phyloP scores from a whole-genome alignment of 1,140 invertebrate species.

The Formica exsecta region DNA sequence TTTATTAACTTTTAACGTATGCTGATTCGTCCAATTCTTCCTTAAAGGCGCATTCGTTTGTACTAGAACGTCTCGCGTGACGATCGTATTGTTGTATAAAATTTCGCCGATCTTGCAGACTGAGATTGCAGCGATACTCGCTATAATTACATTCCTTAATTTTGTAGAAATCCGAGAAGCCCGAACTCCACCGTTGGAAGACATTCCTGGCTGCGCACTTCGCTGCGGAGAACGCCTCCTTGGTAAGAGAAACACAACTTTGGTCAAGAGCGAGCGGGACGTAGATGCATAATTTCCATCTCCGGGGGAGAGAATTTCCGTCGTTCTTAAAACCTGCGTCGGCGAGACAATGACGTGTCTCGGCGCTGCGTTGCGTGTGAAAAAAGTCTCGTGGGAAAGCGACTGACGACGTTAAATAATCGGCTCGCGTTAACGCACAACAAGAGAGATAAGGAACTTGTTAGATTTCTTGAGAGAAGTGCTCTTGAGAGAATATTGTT shows the following conservation, averaged over 20 bases:
- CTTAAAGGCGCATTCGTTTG: no score
- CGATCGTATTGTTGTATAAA: background rate
- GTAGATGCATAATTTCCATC: conserved; percentile 23
- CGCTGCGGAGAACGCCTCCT: conserved; percentile 90
- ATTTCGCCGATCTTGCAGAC: conserved; percentile 16
- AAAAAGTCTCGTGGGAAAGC: conserved; percentile 60
- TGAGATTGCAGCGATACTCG: background rate
- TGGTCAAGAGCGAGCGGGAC: background rate
- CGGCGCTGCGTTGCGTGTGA: conserved; percentile 56
- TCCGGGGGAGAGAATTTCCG: conserved; percentile 50
- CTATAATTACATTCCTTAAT: conserved; percentile 45
- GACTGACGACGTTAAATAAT: conserved; percentile 59
- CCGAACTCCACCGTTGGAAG: conserved; percentile 88
- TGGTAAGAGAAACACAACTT: conserved; percentile 86
- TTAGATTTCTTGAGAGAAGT: conserved; percentile 55
- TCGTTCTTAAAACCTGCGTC: background rate
- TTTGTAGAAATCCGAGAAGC: conserved; percentile 80
- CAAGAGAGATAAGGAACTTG: conserved; percentile 58
- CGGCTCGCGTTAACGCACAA: conserved; percentile 36
- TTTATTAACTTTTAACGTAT: no score
- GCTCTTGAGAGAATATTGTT: conserved; percentile 47
- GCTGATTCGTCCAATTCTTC: no score
- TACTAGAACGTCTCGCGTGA: no score
- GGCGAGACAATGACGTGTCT: conserved; percentile 59
- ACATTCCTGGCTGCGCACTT: conserved; percentile 92